Evolutionary conservation across 2,797 vertebrate genomes (phyloP).

Genomic region (Labeo calbasu): DNA sequence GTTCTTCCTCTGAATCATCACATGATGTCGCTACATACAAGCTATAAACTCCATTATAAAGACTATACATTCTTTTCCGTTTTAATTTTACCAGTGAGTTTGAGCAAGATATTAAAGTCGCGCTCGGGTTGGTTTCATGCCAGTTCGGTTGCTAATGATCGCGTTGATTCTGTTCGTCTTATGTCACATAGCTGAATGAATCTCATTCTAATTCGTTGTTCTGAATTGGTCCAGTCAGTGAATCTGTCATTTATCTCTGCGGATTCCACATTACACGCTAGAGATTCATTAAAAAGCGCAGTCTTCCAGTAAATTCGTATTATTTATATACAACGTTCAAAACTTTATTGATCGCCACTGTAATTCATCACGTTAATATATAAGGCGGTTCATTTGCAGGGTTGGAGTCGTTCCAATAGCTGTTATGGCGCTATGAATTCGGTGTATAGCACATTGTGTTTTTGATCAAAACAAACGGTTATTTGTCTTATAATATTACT

Average conservation of each 20-base stretch:
- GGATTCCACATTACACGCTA: neutral
- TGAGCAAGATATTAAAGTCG: slow-evolving; percentile 5
- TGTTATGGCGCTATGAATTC: neutral
- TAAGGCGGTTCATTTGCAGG: neutral
- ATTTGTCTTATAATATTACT: slow-evolving; percentile 25
- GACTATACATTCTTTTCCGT: neutral
- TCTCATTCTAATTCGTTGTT: slow-evolving; percentile 34
- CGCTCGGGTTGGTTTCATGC: slow-evolving; percentile 1
- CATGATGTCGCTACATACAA: slow-evolving; percentile 75
- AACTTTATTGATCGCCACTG: slow-evolving; percentile 27
- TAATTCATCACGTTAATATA: slow-evolving; percentile 19
- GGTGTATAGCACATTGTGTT: neutral
- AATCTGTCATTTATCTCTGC: slow-evolving; percentile 22
- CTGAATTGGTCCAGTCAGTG: slow-evolving; percentile 53
- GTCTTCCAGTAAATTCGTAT: slow-evolving; percentile 17
- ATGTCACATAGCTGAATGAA: neutral
- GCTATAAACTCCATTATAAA: slow-evolving; percentile 52
- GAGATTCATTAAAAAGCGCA: slow-evolving; percentile 4
- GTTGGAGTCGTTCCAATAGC: neutral
- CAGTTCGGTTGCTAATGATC: slow-evolving; percentile 9
- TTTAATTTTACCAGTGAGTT: slow-evolving; percentile 3
- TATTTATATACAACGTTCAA: neutral
- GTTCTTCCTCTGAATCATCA: slow-evolving; percentile 56
- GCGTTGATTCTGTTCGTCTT: neutral
- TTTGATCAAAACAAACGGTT: slow-evolving; percentile 4